Evolutionary conservation across 2,888 invertebrate genomes (phyloP).

Genomic region (Ptychoptera albimana): DNA sequence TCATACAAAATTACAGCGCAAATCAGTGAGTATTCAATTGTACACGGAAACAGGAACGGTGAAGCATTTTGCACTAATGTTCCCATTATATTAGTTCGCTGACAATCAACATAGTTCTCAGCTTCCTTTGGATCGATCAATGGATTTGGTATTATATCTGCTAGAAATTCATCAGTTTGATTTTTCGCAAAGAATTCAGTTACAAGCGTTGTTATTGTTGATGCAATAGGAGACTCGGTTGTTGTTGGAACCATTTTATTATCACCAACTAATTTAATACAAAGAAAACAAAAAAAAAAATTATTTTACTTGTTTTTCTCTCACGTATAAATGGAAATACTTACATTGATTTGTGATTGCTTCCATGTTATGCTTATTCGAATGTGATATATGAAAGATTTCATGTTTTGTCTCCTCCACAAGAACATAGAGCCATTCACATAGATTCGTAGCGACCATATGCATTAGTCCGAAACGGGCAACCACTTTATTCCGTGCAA

Average conservation of each 20-base stretch:
- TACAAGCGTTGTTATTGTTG: background rate
- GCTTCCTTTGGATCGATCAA: too few species aligned
- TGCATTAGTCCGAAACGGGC: conserved; percentile 89
- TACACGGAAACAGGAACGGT: conserved; percentile 78
- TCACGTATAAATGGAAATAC: background rate
- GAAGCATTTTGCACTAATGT: conserved; percentile 49
- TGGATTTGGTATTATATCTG: too few species aligned
- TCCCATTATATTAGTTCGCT: conserved; percentile 52
- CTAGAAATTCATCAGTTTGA: too few species aligned
- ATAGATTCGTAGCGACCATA: conserved; percentile 74
- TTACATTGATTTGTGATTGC: background rate
- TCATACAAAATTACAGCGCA: conserved; percentile 79
- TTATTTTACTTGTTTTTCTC: too few species aligned
- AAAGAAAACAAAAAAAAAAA: too few species aligned
- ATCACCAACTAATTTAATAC: too few species aligned
- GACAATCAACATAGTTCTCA: conserved; percentile 28
- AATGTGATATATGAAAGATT: conserved; percentile 50
- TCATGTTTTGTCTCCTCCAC: conserved; percentile 82
- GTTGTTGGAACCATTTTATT: background rate
- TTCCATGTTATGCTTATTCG: too few species aligned
- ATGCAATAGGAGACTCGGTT: background rate
- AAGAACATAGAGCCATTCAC: conserved; percentile 80
- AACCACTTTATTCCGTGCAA: conserved; percentile 49
- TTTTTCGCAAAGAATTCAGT: background rate
- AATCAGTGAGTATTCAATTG: conserved; percentile 80